Evolutionary conservation across 2,888 invertebrate species (phyloP).

Genomic region (Chloromyia formosa): DNA sequence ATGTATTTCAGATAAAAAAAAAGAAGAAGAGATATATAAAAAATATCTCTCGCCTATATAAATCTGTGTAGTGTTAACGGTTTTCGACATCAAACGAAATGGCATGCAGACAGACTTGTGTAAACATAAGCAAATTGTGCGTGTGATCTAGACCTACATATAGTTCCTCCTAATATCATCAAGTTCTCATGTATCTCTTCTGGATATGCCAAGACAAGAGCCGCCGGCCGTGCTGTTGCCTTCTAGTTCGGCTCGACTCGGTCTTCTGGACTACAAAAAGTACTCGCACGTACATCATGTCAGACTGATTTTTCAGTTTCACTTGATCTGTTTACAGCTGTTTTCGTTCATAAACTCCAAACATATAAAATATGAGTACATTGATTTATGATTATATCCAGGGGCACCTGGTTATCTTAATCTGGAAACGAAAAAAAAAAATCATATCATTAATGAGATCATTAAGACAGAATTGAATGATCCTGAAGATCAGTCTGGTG

Average conservation of each 20-base stretch:
- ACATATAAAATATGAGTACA: conserved; percentile 49
- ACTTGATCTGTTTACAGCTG: conserved; percentile 49
- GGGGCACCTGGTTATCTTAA: conserved; percentile 49
- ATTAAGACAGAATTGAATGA: conserved; percentile 46
- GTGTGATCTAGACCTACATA: conserved; percentile 48
- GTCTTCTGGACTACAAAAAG: conserved; percentile 21
- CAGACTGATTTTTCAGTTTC: conserved; percentile 38
- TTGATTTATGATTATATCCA: conserved; percentile 48
- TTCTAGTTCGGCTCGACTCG: not conserved
- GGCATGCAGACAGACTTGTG: conserved; percentile 47
- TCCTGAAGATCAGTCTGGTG: conserved; percentile 29
- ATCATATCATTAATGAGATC: conserved; percentile 50
- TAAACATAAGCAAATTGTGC: conserved; percentile 45
- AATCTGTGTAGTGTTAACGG: conserved; percentile 47
- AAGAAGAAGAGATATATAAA: not conserved
- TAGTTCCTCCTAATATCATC: not conserved
- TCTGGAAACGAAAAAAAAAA: conserved; percentile 40
- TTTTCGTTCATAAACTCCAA: conserved; percentile 49
- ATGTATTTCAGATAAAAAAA: not conserved
- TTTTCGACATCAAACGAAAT: conserved; percentile 48
- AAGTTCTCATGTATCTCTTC: conserved; percentile 26
- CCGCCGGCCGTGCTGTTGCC: too few relatives aligned
- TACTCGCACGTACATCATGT: conserved; percentile 33
- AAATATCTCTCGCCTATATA: conserved; percentile 35
- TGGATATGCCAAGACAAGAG: not conserved